A percentile compares a stretch with the other conserved stretches of the same genome.
Evolutionary conservation across 2,888 invertebrate genomes (phyloP).

Genomic region (Macrophya alboannulata): DNA sequence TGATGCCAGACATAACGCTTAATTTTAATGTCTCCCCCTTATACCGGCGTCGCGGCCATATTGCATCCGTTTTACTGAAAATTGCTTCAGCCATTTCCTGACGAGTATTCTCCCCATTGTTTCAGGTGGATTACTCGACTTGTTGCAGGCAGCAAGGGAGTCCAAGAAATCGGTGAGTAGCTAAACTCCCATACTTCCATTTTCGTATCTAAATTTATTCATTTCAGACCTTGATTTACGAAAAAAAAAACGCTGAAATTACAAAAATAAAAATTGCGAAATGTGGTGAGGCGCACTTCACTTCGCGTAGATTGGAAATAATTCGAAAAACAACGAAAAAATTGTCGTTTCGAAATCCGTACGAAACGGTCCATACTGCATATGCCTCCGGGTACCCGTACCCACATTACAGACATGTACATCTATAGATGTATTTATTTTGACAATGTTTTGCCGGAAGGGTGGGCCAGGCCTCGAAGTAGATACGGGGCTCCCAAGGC

Average conservation of each 20-base stretch:
- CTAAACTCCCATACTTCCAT: neutral
- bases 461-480: neutral
- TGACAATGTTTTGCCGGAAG: slow-evolving; percentile 18
- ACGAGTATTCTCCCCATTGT: slow-evolving; percentile 45
- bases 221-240: too few relatives aligned
- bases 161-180: slow-evolving; percentile 20
- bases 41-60: slow-evolving; percentile 50
- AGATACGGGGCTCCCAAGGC: slow-evolving; percentile 12
- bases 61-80: slow-evolving; percentile 54
- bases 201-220: neutral
- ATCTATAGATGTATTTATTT: slow-evolving; percentile 9
- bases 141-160: slow-evolving; percentile 27
- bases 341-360: neutral
- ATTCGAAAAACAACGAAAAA: neutral
- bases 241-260: neutral
- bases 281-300: too few relatives aligned
- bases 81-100: slow-evolving; percentile 46
- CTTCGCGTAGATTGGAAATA: neutral
- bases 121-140: slow-evolving; percentile 56
- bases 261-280: too few relatives aligned
- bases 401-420: slow-evolving; percentile 18
- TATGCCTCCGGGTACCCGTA: slow-evolving; percentile 8
- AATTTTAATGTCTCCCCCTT: slow-evolving; percentile 67
- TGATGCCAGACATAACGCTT: slow-evolving; percentile 69
- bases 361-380: neutral